Conservation (phyloP, 2,888 invertebrate species). For the Cyclophora punctaria region DNA sequence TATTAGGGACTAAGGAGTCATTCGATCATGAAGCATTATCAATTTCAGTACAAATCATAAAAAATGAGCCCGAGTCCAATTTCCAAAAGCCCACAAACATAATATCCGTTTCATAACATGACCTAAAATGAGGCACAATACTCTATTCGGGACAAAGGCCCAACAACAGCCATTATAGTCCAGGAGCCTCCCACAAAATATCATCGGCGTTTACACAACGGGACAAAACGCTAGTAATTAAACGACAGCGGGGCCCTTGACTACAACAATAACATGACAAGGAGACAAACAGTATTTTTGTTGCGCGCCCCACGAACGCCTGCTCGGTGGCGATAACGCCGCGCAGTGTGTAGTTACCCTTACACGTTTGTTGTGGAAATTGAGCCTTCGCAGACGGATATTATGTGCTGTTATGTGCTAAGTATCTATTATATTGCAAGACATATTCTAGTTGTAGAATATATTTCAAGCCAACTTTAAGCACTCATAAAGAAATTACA, state of each 20-base stretch:
- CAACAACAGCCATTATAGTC: slow-evolving; percentile 9
- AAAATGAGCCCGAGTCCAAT: too few species aligned
- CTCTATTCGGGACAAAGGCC: background rate
- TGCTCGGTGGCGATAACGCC: slow-evolving; percentile 50
- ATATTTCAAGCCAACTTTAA: too few species aligned
- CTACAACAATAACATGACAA: slow-evolving; percentile 39
- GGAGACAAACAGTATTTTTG: slow-evolving; percentile 51
- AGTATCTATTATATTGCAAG: too few species aligned
- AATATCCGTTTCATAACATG: background rate
- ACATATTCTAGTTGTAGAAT: too few species aligned
- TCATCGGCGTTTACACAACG: slow-evolving; percentile 22
- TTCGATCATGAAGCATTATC: too few species aligned
- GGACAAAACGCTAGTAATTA: slow-evolving; percentile 61
- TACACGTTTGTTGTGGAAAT: slow-evolving; percentile 10
- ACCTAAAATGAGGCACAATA: background rate
- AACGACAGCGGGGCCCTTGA: slow-evolving; percentile 53
- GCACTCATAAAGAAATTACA: too few species aligned
- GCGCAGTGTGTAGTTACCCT: slow-evolving; percentile 25
- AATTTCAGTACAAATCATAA: too few species aligned
- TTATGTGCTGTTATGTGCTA: too few species aligned
- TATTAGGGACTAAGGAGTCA: too few species aligned
- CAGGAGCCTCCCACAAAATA: slow-evolving; percentile 26
- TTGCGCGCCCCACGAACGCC: slow-evolving; percentile 43
- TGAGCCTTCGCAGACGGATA: background rate
- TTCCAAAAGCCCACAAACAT: too few species aligned